Evolutionary conservation across 1,140 invertebrate genomes (phyloP), one percentile per base, ranked within the genome.

Genomic region (Ruditapes philippinarum): DNA sequence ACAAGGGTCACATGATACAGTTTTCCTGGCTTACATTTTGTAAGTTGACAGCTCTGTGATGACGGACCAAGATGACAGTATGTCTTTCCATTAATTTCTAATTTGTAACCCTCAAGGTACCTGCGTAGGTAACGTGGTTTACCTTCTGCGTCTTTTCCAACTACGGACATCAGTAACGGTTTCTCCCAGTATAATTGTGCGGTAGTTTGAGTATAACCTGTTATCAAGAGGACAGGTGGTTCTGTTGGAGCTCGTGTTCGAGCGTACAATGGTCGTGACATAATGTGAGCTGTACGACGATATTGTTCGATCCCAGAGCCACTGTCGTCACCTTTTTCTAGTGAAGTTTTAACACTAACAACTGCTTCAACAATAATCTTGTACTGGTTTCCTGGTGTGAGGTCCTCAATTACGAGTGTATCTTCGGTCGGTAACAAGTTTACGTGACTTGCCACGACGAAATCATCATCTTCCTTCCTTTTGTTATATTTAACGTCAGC

Each of bases 171-270:
- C 25, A 96, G 88, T 17, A 92, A 80, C 12, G 95, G 96, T 90
- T 95, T 96, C 70, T 96, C 94, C 96, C 96, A 96, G 91, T 94
- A 95, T 45, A 96, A 89, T 22, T 94, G 89, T 60, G 94, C 93
- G 65, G 93, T 94, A 62, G 92, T 93, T 82, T 94, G 92, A 40
- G 94, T 94, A 88, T 94, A 96, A 28, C 94, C 94, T 19, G 93
- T 93, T 7, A 96, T 74, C 31, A 94, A 82, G 0, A 95, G 80
- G 17, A 88, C 70, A 14, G 95, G 95, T 12, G 95, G 94, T 45
- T 95, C 94, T 40, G 94, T 95, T 5, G 95, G 95, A 17, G 95
- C 95, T 25, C 94, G 73, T 0, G 95, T 95, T 81, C 95, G 86
- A n/a, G 93, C 93, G 45, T 94, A 91, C 78, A 96, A 84, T 25